A percentile compares a stretch with the other conserved stretches of the same genome.
phyloP scores from a whole-genome alignment of 1,140 invertebrate genomes.

The Hetaerina americana region DNA sequence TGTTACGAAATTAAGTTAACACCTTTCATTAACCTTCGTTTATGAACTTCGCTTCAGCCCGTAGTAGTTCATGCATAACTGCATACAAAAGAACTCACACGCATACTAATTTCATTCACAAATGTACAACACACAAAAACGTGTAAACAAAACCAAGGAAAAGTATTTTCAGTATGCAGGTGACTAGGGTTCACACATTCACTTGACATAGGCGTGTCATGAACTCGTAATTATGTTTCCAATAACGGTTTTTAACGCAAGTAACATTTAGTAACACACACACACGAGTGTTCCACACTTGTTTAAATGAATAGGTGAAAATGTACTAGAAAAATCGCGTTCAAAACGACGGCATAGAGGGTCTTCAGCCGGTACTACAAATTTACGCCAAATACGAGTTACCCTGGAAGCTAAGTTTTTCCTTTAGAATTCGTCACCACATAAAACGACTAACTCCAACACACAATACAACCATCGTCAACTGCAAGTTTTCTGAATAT shows the following conservation, averaged over 20 bases:
- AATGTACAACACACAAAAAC: neutral
- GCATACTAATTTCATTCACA: neutral
- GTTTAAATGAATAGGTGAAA: too few species aligned
- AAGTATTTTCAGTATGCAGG: neutral
- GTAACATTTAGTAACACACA: too few species aligned
- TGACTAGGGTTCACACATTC: neutral
- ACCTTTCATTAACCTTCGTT: neutral
- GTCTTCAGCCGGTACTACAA: neutral
- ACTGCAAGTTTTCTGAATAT: neutral
- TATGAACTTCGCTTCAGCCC: neutral
- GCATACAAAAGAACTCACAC: neutral
- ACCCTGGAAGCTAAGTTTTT: too few species aligned
- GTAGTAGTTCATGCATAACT: neutral
- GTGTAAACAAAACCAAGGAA: neutral
- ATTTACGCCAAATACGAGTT: neutral
- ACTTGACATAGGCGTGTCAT: neutral
- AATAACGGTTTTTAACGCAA: too few species aligned
- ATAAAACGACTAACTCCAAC: too few species aligned
- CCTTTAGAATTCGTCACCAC: too few species aligned
- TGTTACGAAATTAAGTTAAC: neutral
- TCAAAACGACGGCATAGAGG: neutral
- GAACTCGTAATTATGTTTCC: too few species aligned
- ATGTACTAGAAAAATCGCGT: too few species aligned
- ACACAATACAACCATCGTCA: too few species aligned
- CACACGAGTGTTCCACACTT: too few species aligned